phyloP scores from a whole-genome alignment of 2,113 vertebrate genomes.

The Cromileptes altivelis region DNA sequence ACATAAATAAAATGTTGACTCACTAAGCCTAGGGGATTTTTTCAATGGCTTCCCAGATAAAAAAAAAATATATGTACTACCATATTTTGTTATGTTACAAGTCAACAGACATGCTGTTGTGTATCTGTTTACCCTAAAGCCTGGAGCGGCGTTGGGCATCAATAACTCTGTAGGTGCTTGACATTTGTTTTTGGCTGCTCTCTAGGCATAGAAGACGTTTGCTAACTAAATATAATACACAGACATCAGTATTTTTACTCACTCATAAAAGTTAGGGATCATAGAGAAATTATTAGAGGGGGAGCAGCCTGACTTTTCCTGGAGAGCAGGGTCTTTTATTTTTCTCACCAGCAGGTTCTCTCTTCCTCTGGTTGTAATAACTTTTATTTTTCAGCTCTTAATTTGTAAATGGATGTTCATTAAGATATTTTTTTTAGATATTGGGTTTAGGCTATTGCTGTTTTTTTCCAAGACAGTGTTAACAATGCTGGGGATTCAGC shows the following conservation, averaged over 20 bases:
- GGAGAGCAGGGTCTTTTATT: background rate
- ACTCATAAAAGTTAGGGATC: background rate
- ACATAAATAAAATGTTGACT: background rate
- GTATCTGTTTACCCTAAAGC: constrained; percentile 13
- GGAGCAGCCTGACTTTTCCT: background rate
- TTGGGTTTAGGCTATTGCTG: background rate
- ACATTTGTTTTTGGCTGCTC: constrained; percentile 13
- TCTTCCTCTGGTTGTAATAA: too few relatives aligned
- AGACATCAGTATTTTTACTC: background rate
- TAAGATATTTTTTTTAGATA: background rate
- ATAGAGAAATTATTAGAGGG: background rate
- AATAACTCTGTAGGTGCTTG: background rate
- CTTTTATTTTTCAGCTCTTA: background rate
- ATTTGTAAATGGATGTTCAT: background rate
- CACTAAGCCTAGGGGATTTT: background rate
- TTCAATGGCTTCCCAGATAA: background rate
- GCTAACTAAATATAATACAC: background rate
- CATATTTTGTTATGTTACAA: background rate
- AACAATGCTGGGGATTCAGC: background rate
- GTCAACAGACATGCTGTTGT: constrained; percentile 1
- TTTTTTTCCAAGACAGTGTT: background rate
- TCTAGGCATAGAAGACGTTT: background rate
- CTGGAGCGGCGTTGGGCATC: background rate
- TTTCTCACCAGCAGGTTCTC: background rate
- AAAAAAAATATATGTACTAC: background rate